These are phyloP conservation scores for Venustaconcha ellipsiformis DNA, from an alignment of 1,140 invertebrate species.

Conservation along the genomic window DNA sequence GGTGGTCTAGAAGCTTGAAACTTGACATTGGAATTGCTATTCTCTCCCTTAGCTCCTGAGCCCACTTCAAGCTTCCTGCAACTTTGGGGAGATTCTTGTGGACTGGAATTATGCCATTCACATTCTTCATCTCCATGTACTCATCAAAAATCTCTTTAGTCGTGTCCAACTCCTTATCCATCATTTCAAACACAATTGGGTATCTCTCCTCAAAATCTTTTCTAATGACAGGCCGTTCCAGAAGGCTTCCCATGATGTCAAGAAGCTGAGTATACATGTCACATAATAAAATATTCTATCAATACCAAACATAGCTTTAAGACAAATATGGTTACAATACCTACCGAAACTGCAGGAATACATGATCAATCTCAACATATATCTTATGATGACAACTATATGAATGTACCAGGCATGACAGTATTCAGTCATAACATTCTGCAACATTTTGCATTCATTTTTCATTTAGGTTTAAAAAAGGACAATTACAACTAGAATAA, in stretches of 20 bases:
- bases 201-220: slow-evolving; percentile 86
- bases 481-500: too few relatives aligned
- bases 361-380: too few relatives aligned
- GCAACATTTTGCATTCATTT: too few relatives aligned
- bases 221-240: slow-evolving; percentile 86
- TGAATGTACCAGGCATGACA: too few relatives aligned
- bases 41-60: slow-evolving; percentile 79
- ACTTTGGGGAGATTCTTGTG: slow-evolving; percentile 83
- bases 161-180: slow-evolving; percentile 78
- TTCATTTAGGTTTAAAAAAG: too few relatives aligned
- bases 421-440: too few relatives aligned
- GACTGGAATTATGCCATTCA: slow-evolving; percentile 68
- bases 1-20: slow-evolving; percentile 47
- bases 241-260: slow-evolving; percentile 82
- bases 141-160: slow-evolving; percentile 51
- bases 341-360: too few relatives aligned
- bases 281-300: too few relatives aligned
- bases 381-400: too few relatives aligned
- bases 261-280: slow-evolving; percentile 49
- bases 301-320: too few relatives aligned
- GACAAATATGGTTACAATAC: too few relatives aligned
- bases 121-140: slow-evolving; percentile 35
- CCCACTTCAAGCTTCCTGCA: slow-evolving; percentile 83
- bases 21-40: slow-evolving; percentile 76
- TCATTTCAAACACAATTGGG: slow-evolving; percentile 79